Base-by-base conservation (phyloP, 2,888 invertebrate genomes). In the Xanthia icteritia region DNA sequence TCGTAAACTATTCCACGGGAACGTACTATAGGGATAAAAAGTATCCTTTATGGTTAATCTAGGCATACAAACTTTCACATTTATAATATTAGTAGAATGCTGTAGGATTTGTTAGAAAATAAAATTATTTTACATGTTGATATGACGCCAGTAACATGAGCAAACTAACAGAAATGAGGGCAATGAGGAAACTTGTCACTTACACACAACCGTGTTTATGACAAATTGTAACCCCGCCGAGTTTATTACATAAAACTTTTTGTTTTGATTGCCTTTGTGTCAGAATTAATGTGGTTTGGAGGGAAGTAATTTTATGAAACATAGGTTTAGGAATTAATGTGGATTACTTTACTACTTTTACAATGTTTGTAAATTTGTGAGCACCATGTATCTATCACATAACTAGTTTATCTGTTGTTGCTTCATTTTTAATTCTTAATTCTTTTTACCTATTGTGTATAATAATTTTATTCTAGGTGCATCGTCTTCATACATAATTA, bases 111-210 rank as follows among this genome's bases (percentile, higher is more conserved):
- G 11, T 60, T 23, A 0, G 61, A 36, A 60, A 36, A 60, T n/a
- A 36, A 11, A 17, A n/a, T n/a, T 9, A 20, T 77, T 60, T 61
- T n/a, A 45, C 36, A 27, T 61, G 27, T 45, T 42, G 6, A 45
- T 54, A 48, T 1, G 31, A 58, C 42, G 56, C 23, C 39, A 67
- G 42, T 6, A 13, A 36, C 58, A 64, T 45, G 39, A 58, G 23
- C 13, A 31, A 5, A 17, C 61, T 63, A 73, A 84, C 68, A 81
- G 54, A 11, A 84, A 69, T 81, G 48, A 20, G 67, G 51, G 48
- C 31, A 69, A 78, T 78, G 31, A 83, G 64, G n/a, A n/a, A 51
- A 60, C 60, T n/a, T 82, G 81, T 81, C 81, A 80, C 64, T 60
- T 27, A 27, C 81, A 81, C 42, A 31, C 51, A 27, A 48, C 0